These are phyloP conservation scores for Amazona guildingii DNA, from an alignment of 2,113 vertebrate species.

Conservation along the genomic window DNA sequence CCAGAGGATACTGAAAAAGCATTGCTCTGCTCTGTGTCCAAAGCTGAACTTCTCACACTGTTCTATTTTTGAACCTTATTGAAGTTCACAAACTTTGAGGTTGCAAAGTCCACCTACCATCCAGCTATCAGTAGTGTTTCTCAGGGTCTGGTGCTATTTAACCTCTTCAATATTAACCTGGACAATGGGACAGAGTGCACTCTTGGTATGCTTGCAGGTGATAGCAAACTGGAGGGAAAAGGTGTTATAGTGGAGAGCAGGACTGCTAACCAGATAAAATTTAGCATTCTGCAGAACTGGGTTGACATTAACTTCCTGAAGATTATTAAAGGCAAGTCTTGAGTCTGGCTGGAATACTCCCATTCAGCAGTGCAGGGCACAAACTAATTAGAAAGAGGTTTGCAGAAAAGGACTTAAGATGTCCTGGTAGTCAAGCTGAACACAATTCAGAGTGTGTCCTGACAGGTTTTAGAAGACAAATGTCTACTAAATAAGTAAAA, in stretches of 20 bases:
- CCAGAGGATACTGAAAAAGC: background rate
- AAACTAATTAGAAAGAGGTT: background rate
- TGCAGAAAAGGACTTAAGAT: background rate
- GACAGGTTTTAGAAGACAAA: background rate
- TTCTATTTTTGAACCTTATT: background rate
- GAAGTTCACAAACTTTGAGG: background rate
- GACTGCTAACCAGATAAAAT: background rate
- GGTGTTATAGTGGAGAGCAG: background rate
- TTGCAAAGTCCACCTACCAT: background rate
- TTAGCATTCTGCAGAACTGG: background rate
- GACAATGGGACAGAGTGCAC: background rate
- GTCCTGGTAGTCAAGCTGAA: background rate
- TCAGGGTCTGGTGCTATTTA: background rate
- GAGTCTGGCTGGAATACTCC: background rate
- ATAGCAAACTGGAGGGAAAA: background rate
- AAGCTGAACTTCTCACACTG: background rate
- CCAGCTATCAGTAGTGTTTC: background rate
- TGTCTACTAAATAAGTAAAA: background rate
- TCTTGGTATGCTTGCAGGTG: background rate
- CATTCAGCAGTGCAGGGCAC: background rate
- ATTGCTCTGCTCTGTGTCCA: background rate
- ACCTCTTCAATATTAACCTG: background rate
- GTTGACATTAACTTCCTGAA: background rate
- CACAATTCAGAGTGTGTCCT: background rate
- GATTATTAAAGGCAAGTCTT: background rate